These are phyloP conservation scores for Gonatopus flavifemur DNA, from an alignment of 1,140 invertebrate species.

Conservation along the genomic window DNA sequence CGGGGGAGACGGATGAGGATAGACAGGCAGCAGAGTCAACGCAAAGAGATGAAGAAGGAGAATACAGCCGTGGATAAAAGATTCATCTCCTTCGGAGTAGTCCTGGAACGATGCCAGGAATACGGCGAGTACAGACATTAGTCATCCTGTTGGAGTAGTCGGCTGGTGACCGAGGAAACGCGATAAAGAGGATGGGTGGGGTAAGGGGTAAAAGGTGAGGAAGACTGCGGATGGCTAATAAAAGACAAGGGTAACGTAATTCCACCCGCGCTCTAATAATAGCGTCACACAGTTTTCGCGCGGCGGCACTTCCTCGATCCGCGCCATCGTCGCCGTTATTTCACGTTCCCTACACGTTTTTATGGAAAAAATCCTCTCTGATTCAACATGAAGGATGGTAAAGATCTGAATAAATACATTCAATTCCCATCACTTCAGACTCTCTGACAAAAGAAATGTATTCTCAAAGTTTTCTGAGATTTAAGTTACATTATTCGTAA, in stretches of 20 bases:
- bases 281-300: slow-evolving; percentile 34
- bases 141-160: slow-evolving; percentile 29
- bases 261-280: slow-evolving; percentile 41
- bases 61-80: slow-evolving; percentile 11
- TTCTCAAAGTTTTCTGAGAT: no score
- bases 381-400: no score
- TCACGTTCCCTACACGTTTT: no score
- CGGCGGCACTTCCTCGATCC: slow-evolving; percentile 34
- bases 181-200: slow-evolving; percentile 16
- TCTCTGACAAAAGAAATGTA: no score
- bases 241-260: slow-evolving; percentile 44
- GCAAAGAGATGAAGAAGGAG: neutral
- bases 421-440: no score
- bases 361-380: no score
- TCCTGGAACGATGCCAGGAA: slow-evolving; percentile 34
- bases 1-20: no score
- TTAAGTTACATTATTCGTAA: no score
- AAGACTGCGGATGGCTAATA: slow-evolving; percentile 34
- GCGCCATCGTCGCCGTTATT: slow-evolving; percentile 14
- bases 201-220: slow-evolving; percentile 12
- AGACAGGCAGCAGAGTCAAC: no score
- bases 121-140: slow-evolving; percentile 30
- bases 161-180: neutral
- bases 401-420: no score
- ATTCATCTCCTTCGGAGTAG: slow-evolving; percentile 19